Percentiles rank a stretch among this genome's conserved stretches.
phyloP scores from a whole-genome alignment of 2,888 invertebrate species.

The Oscheius sp. region DNA sequence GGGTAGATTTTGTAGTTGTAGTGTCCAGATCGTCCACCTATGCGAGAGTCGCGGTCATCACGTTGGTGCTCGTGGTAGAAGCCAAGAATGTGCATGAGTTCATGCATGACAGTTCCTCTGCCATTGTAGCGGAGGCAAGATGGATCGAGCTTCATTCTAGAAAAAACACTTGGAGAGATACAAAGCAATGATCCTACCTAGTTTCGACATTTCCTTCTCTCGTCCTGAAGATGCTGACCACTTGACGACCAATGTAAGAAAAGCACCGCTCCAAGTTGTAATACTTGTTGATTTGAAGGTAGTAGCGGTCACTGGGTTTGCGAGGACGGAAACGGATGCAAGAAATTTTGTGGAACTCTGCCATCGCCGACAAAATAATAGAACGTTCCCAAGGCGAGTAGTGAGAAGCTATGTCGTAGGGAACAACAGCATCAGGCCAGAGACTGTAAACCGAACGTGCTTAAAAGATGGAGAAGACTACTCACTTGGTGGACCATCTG shows the following conservation, averaged over 20 bases:
- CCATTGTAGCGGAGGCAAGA: constrained; percentile 53
- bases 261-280: constrained; percentile 54
- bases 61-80: constrained; percentile 61
- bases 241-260: constrained; percentile 57
- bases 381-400: constrained; percentile 45
- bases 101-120: constrained; percentile 56
- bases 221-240: constrained; percentile 48
- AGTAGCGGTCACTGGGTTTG: constrained; percentile 41
- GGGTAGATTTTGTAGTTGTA: constrained; percentile 58
- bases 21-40: constrained; percentile 45
- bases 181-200: constrained; percentile 1
- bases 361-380: constrained; percentile 53
- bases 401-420: constrained; percentile 55
- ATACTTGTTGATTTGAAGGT: constrained; percentile 56
- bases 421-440: constrained; percentile 54
- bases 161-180: background rate
- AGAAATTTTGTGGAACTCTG: constrained; percentile 48
- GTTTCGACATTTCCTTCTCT: constrained; percentile 53
- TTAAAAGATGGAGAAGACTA: background rate
- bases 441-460: constrained; percentile 41
- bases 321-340: constrained; percentile 57
- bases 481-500: constrained; percentile 52
- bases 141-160: constrained; percentile 55
- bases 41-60: constrained; percentile 55
- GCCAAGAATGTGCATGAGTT: constrained; percentile 59